Evolutionary conservation across 2,113 vertebrate genomes (phyloP), one percentile per base, ranked within the genome.

Genomic region (Aplodontia rufa): DNA sequence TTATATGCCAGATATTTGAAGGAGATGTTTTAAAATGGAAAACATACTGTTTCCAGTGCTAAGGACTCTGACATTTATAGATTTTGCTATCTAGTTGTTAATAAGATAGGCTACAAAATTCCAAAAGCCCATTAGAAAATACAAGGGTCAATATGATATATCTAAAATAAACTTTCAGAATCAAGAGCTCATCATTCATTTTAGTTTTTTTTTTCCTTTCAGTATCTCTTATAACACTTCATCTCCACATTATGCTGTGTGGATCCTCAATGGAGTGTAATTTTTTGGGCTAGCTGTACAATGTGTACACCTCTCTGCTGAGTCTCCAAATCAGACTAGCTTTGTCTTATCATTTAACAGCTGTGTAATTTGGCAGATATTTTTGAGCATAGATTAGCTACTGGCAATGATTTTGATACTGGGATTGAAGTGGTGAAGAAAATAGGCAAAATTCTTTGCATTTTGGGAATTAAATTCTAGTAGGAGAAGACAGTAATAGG

Each of bases 181-280:
- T 26, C n/a, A 4, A 30, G 20, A 37, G 5, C 19, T 69, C 12
- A 40, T 13, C 26, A 28, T 4, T 53, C 10, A 12, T 35, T 24
- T 19, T 14, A 84, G 6, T 24, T n/a, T 55, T 68, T 30, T 49
- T 20, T 3, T 32, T 76, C 11, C 13, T 28, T 40, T 32, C 11
- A 16, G 6, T 4, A n/a, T 16, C 20, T 83, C 47, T 60, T 5
- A 0, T 28, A 14, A 40, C 2, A 1, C 1, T 7, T 64, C 42
- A 35, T 49, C n/a, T 76, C 22, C 35, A 49, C 13, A 30, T 24
- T 42, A 32, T 37, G 26, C 26, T 49, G 20, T 6, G 16, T 30
- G 1, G 4, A 13, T 64, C 7, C 1, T 30, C 20, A n/a, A 64
- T 26, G 3, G 3, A 53, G 24, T 32, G 19, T 9, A 22, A 8